These are phyloP conservation scores for Acleris holmiana DNA, from an alignment of 2,888 invertebrate genomes.

Conservation along the genomic window DNA sequence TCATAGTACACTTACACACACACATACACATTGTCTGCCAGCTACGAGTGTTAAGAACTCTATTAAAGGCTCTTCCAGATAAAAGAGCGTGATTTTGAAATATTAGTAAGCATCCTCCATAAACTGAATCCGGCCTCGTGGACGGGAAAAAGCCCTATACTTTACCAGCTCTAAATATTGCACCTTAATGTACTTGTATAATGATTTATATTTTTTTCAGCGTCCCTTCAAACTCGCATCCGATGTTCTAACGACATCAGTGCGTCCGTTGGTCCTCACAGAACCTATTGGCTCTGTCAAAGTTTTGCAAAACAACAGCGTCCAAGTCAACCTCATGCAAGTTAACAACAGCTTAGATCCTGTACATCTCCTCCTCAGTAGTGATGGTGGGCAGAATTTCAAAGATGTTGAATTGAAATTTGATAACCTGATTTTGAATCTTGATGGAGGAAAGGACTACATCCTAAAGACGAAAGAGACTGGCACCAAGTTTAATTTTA, in stretches of 20 bases:
- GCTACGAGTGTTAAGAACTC: too few species aligned
- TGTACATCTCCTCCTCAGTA: conserved; percentile 70
- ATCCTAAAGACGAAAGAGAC: conserved; percentile 78
- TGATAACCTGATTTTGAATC: conserved; percentile 69
- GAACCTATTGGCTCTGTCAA: conserved; percentile 78
- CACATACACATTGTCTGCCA: too few species aligned
- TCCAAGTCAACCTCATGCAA: conserved; percentile 75
- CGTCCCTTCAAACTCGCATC: conserved; percentile 44
- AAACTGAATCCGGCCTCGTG: too few species aligned
- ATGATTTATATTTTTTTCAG: conserved; percentile 33
- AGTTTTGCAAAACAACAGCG: conserved; percentile 76
- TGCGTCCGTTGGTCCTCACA: conserved; percentile 58
- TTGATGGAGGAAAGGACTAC: conserved; percentile 75
- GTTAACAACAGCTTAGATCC: conserved; percentile 67
- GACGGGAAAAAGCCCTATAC: too few species aligned
- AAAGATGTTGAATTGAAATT: conserved; percentile 69
- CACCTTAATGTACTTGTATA: neutral
- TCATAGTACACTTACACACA: too few species aligned
- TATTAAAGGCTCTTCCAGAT: too few species aligned
- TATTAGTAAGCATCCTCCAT: too few species aligned
- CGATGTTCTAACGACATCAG: conserved; percentile 44
- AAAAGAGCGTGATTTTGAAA: too few species aligned
- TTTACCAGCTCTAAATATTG: neutral
- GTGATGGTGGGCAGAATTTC: conserved; percentile 69
- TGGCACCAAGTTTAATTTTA: conserved; percentile 77